Percentiles rank a stretch among this genome's conserved stretches.
Evolutionary conservation across 2,797 vertebrate genomes (phyloP).

Genomic region (Coccyzus lansbergi): DNA sequence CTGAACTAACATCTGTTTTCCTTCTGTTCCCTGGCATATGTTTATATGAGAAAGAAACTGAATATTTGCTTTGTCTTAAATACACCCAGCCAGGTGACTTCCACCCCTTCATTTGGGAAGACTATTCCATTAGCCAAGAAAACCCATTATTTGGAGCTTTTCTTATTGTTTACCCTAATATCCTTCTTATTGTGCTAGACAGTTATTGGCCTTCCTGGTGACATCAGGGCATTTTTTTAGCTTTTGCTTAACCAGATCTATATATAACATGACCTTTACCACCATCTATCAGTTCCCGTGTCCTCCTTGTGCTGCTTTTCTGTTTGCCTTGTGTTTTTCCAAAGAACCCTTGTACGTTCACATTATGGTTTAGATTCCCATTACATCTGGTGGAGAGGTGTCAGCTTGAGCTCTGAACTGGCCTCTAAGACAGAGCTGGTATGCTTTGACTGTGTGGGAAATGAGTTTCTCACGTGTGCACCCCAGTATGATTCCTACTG

Average conservation of each 20-base stretch:
- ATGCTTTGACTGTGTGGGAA: neutral
- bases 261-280: neutral
- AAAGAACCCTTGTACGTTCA: neutral
- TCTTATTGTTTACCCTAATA: neutral
- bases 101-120: neutral
- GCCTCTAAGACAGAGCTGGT: neutral
- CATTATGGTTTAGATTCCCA: neutral
- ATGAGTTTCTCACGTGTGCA: neutral
- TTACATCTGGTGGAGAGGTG: neutral
- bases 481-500: neutral
- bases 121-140: neutral
- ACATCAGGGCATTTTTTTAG: neutral
- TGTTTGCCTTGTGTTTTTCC: neutral
- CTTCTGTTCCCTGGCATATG: neutral
- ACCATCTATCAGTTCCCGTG: neutral
- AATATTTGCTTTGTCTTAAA: neutral
- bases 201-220: neutral
- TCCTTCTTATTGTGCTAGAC: neutral
- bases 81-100: neutral
- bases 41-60: neutral
- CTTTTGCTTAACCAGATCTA: neutral
- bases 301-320: neutral
- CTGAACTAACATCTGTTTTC: neutral
- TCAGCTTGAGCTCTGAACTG: neutral
- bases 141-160: neutral